Evolutionary conservation across 1,140 invertebrate genomes (phyloP).

Genomic region (Eriosoma lanigerum): DNA sequence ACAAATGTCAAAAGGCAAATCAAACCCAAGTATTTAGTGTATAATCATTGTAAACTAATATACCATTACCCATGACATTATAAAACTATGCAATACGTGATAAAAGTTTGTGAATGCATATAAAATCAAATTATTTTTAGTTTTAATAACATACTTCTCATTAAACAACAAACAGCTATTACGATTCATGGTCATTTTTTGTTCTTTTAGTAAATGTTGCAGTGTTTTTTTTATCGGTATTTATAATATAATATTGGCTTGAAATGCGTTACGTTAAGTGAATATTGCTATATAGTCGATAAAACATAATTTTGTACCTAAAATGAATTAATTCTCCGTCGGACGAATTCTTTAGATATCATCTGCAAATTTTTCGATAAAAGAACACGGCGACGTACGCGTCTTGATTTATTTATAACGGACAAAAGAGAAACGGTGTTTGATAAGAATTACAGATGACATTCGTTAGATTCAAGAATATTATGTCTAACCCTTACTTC

Average conservation of each 20-base stretch:
- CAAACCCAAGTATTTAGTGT: neutral
- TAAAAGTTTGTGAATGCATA: neutral
- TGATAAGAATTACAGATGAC: constrained; percentile 26
- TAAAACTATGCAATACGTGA: neutral
- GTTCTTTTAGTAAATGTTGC: no score
- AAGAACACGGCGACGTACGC: neutral
- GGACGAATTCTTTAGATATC: neutral
- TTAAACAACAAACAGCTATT: no score
- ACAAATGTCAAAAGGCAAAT: neutral
- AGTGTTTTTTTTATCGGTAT: no score
- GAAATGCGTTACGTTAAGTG: no score
- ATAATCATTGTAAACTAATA: no score
- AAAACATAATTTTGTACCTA: no score
- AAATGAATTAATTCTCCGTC: neutral
- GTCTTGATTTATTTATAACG: constrained; percentile 14
- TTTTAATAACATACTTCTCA: no score
- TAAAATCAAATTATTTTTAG: neutral
- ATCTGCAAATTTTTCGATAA: neutral
- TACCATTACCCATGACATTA: neutral
- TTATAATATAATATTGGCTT: no score
- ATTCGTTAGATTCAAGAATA: neutral
- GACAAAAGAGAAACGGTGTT: neutral
- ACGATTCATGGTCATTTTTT: no score
- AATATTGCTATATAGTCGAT: no score
- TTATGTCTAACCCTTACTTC: neutral